phyloP scores from a whole-genome alignment of 2,797 vertebrate species.

The Neoniphon sammara region DNA sequence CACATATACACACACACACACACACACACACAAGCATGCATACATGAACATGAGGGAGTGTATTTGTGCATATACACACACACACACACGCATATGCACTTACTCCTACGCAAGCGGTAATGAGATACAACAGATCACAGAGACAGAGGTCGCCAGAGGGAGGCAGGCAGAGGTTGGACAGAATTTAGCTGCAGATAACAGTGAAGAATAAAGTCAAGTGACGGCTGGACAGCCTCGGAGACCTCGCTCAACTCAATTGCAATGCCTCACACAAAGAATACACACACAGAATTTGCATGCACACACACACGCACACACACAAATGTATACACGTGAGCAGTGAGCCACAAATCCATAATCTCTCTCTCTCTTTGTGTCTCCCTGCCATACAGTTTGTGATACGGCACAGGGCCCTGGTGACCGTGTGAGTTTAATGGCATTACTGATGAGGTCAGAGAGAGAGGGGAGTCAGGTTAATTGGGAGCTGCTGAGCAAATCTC shows the following conservation, averaged over 20 bases:
- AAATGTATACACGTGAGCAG: conserved; percentile 10
- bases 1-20: conserved; percentile 47
- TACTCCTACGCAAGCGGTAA: conserved; percentile 31
- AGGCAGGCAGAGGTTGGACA: conserved; percentile 50
- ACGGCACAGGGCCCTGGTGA: conserved; percentile 72
- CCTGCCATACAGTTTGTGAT: conserved; percentile 48
- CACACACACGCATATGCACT: conserved; percentile 11
- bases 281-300: neutral
- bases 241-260: conserved; percentile 16
- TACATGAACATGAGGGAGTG: neutral
- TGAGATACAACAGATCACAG: conserved; percentile 61
- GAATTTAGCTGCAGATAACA: conserved; percentile 52
- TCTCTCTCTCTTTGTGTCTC: conserved; percentile 8
- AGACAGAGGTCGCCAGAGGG: conserved; percentile 55
- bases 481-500: conserved; percentile 80
- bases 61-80: too few relatives aligned
- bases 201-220: conserved; percentile 52
- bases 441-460: conserved; percentile 82
- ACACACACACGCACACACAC: conserved; percentile 17
- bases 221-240: conserved; percentile 10
- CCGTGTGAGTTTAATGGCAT: conserved; percentile 71
- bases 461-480: conserved; percentile 82
- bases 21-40: conserved; percentile 6
- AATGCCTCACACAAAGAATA: neutral
- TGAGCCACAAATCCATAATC: conserved; percentile 8